Evolutionary conservation across 1,140 invertebrate genomes (phyloP).

Genomic region (Gonioctena quinquepunctata): DNA sequence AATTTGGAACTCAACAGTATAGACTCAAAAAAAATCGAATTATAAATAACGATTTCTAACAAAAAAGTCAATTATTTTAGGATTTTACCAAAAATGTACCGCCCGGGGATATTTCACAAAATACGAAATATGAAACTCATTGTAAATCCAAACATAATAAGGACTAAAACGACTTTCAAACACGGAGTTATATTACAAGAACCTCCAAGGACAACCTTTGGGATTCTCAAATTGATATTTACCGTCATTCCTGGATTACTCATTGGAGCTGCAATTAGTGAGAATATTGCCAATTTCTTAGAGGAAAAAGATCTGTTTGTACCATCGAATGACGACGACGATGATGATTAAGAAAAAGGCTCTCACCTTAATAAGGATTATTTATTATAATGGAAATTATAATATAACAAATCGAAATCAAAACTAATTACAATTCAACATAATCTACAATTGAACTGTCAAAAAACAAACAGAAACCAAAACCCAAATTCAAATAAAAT

Average conservation of each 20-base stretch:
- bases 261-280: constrained; percentile 87
- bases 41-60: too few species aligned
- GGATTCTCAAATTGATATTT: constrained; percentile 70
- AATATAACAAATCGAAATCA: too few species aligned
- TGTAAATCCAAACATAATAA: not conserved
- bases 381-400: too few species aligned
- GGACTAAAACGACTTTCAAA: constrained; percentile 26
- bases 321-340: constrained; percentile 94
- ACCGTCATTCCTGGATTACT: constrained; percentile 77
- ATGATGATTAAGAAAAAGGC: constrained; percentile 74
- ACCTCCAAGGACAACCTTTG: constrained; percentile 74
- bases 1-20: too few species aligned
- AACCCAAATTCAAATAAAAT: too few species aligned
- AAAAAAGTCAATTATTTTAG: too few species aligned
- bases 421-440: too few species aligned
- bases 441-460: too few species aligned
- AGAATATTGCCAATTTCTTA: constrained; percentile 91
- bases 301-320: constrained; percentile 99
- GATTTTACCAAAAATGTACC: not conserved
- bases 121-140: not conserved
- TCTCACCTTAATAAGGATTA: too few species aligned
- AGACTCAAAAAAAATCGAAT: too few species aligned
- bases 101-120: not conserved
- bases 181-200: constrained; percentile 73
- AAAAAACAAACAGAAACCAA: too few species aligned